These are phyloP conservation scores for Entomobrya multifasciata DNA, from an alignment of 2,888 invertebrate genomes.

Conservation along the genomic window DNA sequence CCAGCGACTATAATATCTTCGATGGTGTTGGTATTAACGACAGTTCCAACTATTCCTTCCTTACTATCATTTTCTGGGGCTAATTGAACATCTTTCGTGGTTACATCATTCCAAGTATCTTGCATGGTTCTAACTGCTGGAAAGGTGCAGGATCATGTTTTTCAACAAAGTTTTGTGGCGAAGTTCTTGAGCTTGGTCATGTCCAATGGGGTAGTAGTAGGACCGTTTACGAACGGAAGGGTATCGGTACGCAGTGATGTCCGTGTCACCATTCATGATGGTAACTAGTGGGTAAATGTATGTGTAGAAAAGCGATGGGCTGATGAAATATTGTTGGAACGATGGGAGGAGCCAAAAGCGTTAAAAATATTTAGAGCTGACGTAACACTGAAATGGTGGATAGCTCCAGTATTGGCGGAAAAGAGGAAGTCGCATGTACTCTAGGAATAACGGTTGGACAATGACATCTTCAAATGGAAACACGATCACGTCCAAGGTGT, in stretches of 20 bases:
- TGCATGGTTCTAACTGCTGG: slow-evolving; percentile 5
- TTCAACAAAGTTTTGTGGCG: slow-evolving; percentile 51
- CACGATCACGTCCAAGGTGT: slow-evolving; percentile 19
- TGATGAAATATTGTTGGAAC: slow-evolving; percentile 67
- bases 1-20: too few species aligned
- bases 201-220: background rate
- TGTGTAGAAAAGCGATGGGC: slow-evolving; percentile 71
- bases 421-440: slow-evolving; percentile 59
- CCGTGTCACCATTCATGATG: slow-evolving; percentile 48
- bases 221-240: background rate
- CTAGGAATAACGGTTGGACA: slow-evolving; percentile 15
- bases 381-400: slow-evolving; percentile 47
- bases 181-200: slow-evolving; percentile 17
- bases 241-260: background rate
- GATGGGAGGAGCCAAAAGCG: slow-evolving; percentile 63
- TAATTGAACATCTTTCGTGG: slow-evolving; percentile 11
- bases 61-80: slow-evolving; percentile 26
- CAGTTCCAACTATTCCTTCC: background rate
- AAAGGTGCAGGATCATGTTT: slow-evolving; percentile 42
- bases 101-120: background rate
- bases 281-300: slow-evolving; percentile 65
- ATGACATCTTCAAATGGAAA: slow-evolving; percentile 49
- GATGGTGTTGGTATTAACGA: too few species aligned
- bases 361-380: slow-evolving; percentile 64
- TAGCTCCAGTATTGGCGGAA: slow-evolving; percentile 64